Conservation (phyloP, 2,888 invertebrate species). For the Gryllus longicercus region DNA sequence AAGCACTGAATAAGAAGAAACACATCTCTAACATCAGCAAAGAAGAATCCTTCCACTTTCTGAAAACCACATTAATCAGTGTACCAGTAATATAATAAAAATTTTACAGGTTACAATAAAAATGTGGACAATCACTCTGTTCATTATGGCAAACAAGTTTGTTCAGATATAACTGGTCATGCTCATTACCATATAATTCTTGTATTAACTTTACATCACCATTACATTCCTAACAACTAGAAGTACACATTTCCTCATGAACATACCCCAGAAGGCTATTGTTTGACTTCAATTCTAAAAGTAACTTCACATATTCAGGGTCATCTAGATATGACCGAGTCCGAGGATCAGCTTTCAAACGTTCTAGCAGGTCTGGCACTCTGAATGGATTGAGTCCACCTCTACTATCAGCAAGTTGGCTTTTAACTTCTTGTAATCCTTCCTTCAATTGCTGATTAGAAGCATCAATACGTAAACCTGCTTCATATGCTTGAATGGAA, state of each 20-base stretch:
- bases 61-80: no score
- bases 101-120: no score
- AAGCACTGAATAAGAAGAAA: no score
- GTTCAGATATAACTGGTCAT: no score
- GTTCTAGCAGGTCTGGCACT: slow-evolving; percentile 56
- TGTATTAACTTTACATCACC: no score
- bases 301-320: slow-evolving; percentile 65
- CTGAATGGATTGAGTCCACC: slow-evolving; percentile 55
- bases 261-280: slow-evolving; percentile 54
- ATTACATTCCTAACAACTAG: no score
- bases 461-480: slow-evolving; percentile 69
- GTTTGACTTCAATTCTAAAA: slow-evolving; percentile 61
- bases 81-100: no score
- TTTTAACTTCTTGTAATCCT: slow-evolving; percentile 62
- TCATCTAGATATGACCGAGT: slow-evolving; percentile 69
- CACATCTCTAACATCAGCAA: no score
- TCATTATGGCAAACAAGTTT: no score
- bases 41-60: no score
- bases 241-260: not conserved
- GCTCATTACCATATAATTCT: no score
- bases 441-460: slow-evolving; percentile 66
- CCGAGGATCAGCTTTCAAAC: slow-evolving; percentile 63
- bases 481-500: slow-evolving; percentile 72
- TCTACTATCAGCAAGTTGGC: slow-evolving; percentile 41
- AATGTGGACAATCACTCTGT: no score